These are phyloP conservation scores for Drosophila albomicans DNA, from an alignment of 1,140 invertebrate genomes.

Conservation along the genomic window DNA sequence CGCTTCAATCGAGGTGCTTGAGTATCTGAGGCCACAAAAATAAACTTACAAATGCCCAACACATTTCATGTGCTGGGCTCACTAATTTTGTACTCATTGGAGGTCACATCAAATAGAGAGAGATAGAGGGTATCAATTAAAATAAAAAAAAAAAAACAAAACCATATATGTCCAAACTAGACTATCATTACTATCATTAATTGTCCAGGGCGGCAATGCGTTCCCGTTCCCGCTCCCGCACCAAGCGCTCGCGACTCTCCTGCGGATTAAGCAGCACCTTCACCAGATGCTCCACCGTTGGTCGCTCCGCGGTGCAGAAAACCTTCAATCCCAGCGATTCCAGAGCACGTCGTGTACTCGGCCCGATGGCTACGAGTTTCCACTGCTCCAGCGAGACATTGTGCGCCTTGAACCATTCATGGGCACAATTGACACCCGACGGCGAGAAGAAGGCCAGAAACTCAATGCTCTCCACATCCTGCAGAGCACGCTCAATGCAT, in stretches of 20 bases:
- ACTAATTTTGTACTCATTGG: conserved; percentile 71
- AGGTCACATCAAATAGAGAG: conserved; percentile 53
- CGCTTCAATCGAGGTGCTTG: conserved; percentile 49
- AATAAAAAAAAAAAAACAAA: conserved; percentile 11
- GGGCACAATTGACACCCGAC: conserved; percentile 84
- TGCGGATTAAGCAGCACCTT: conserved; percentile 81
- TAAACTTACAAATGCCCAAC: conserved; percentile 60
- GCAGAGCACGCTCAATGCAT: conserved; percentile 85
- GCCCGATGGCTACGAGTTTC: conserved; percentile 83
- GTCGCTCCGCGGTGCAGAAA: conserved; percentile 81
- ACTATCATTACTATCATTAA: no score
- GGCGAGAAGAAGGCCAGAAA: conserved; percentile 87
- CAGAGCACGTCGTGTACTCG: conserved; percentile 77
- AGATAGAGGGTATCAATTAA: conserved; percentile 12
- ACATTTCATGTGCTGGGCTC: conserved; percentile 65
- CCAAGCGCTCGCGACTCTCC: conserved; percentile 69
- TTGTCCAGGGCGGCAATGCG: conserved; percentile 24
- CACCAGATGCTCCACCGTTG: conserved; percentile 81
- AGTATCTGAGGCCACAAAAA: conserved; percentile 54
- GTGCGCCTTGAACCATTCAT: conserved; percentile 68
- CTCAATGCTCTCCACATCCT: conserved; percentile 77
- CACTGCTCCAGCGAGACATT: conserved; percentile 63
- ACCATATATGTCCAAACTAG: conserved; percentile 20
- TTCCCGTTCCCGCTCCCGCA: conserved; percentile 39
- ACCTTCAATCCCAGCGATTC: conserved; percentile 68